Base-by-base conservation (phyloP, 2,888 invertebrate genomes). In the Entomobrya proxima region DNA sequence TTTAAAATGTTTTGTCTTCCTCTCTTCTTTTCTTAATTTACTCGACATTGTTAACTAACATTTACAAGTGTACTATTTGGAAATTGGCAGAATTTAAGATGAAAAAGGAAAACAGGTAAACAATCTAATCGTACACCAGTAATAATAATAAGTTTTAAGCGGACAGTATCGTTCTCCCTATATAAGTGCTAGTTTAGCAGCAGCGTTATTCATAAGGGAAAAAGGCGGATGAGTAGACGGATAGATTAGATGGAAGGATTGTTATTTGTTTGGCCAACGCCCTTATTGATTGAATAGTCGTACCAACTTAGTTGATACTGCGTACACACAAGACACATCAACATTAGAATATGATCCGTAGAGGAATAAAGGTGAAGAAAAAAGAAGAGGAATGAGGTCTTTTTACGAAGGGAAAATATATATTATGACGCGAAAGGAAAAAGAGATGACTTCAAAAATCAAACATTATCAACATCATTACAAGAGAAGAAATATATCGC, bases 221-320 rank as follows among this genome's bases (percentile, higher is more conserved):
- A 67, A 69, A 82, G 82, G 67, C 67, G 75, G 81, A 82, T 75
- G 32, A 40, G 27, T 24, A 58, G 64, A 40, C 24, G 44, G 24
- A 15, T 67, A 21, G 69, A 72, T 50, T 67, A 21, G 69, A 72
- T 50, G 72, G 27, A 74, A 30, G 30, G 72, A 74, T 74, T 67
- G 52, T 44, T 83, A 18, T 76, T 64, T 76, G 76, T 83, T 83
- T 15, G 58, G 89, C 88, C 89, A 89, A 89, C 89, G 89, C 89
- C 89, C 89, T 88, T 89, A 89, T 89, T 89, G 89, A 89, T 88
- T 89, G 88, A 89, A 88, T 83, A 86, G 67, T 50, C 32, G 52
- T 50, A 67, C 67, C 37, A 74, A 11, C 15, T 27, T 69, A 52
- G n/a, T 52, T 35, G 75, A 37, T 32, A 30, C 72, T 13, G 21